phyloP scores from a whole-genome alignment of 2,113 vertebrate genomes.

The Uria lomvia region DNA sequence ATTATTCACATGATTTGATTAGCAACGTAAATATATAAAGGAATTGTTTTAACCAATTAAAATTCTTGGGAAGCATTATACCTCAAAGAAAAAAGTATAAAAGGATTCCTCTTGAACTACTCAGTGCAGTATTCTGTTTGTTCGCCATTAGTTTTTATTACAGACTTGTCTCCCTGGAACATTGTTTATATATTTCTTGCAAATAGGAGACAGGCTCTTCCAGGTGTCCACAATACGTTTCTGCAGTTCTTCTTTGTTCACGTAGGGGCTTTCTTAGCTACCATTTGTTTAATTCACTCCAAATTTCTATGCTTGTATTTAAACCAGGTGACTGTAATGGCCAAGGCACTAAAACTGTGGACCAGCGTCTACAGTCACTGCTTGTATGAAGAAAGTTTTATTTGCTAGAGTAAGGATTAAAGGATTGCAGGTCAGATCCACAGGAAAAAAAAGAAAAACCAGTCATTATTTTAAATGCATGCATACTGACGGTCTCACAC shows the following conservation, averaged over 20 bases:
- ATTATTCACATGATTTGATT: background rate
- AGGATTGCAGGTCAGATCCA: background rate
- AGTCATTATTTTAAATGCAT: background rate
- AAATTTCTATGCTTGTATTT: conserved; percentile 52
- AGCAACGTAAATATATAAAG: background rate
- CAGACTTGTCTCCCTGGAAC: conserved; percentile 28
- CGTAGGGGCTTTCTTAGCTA: conserved; percentile 36
- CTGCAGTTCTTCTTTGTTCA: conserved; percentile 49
- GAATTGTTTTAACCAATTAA: background rate
- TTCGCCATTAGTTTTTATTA: conserved; percentile 50
- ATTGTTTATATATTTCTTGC: conserved; percentile 52
- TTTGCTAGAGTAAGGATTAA: background rate
- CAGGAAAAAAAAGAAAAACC: background rate
- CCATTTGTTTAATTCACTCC: conserved; percentile 58
- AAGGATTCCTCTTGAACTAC: conserved; percentile 3
- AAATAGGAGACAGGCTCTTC: conserved; percentile 49
- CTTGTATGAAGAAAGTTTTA: background rate
- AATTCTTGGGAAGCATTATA: background rate
- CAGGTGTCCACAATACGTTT: conserved; percentile 45
- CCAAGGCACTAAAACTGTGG: background rate
- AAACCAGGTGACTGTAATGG: conserved; percentile 53
- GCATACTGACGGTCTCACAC: background rate
- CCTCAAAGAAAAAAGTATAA: background rate
- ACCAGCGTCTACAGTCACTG: background rate
- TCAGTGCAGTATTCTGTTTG: conserved; percentile 27